Base-by-base conservation (phyloP, 2,797 vertebrate species). In the Peromyscus attwateri region DNA sequence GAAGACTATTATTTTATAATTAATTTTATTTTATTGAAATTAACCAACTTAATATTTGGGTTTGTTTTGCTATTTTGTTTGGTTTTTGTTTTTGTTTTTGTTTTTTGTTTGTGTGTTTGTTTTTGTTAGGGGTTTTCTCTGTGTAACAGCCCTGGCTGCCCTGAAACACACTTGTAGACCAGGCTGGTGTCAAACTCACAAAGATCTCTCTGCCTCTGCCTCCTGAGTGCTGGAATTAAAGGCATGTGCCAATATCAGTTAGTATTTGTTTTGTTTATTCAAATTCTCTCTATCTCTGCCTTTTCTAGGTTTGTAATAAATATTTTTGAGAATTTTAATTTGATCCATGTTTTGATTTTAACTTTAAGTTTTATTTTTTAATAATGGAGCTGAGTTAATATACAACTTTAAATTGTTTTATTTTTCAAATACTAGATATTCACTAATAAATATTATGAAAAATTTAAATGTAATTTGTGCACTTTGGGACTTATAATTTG, bases 271-370 rank as follows among this genome's bases (percentile, higher is more conserved):
- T 29, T 7, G 29, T 46, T 76, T 46, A 80, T 70, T 95, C 43
- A 77, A 77, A 16, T 70, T 90, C 60, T 94, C 64, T 76, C 2
- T 55, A 25, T 70, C 6, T 80, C 10, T 73, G 55, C 12, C n/a
- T 79, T 85, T 87, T 31, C 1, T 27, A 14, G 3, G 46, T 27
- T 84, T 81, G 11, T 4, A 8, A 85, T 75, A 14, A 17, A 29
- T 66, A 87, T 91, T 70, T 80, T 3, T 92, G 60, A 85, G 8
- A 93, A 73, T 80, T 89, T 92, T 89, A 62, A 81, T 46, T 80
- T 73, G 49, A 85, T 89, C 81, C 10, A 64, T 43, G 2, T 89
- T 40, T 34, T 89, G 23, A 89, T 57, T 70, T 84, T 89, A 89
- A 89, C 37, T 23, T 71, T 52, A 21, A 89, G 13, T 25, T 75